Percentiles rank a stretch among this genome's conserved stretches.
Evolutionary conservation across 2,888 invertebrate species (phyloP).

Genomic region (Rapana venosa): DNA sequence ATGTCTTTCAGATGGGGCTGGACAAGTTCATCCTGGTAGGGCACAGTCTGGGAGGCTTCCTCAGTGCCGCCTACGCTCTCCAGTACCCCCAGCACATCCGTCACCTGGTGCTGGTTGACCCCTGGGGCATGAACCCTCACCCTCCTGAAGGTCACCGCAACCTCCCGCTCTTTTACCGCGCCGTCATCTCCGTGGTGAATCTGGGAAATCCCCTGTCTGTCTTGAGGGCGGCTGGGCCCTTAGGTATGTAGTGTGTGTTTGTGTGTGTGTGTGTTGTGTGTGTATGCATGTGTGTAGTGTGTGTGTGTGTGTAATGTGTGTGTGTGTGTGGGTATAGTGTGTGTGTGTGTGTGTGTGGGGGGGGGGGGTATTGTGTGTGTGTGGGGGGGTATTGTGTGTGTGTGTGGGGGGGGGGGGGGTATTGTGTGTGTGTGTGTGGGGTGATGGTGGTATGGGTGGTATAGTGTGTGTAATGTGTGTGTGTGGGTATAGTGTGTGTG

Average conservation of each 20-base stretch:
- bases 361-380: neutral
- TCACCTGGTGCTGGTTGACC: constrained; percentile 95
- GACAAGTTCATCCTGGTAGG: constrained; percentile 92
- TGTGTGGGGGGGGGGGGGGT: neutral
- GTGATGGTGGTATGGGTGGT: no score
- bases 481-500: neutral
- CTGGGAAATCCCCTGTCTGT: constrained; percentile 35
- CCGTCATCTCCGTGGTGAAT: neutral
- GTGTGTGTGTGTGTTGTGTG: neutral
- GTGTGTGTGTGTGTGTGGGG: neutral
- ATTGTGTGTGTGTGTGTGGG: neutral
- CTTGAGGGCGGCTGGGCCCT: constrained; percentile 29
- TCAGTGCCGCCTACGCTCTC: constrained; percentile 73
- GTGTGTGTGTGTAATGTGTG: neutral
- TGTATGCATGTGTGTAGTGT: neutral
- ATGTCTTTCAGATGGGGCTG: constrained; percentile 81
- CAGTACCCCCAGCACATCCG: constrained; percentile 91
- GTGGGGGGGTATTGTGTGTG: neutral
- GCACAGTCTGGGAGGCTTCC: constrained; percentile 89
- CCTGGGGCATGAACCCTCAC: constrained; percentile 84
- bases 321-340: neutral
- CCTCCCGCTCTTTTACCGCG: neutral
- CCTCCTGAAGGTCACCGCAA: constrained; percentile 1
- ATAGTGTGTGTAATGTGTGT: neutral
- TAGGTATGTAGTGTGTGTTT: constrained; percentile 6